Evolutionary conservation across 2,797 vertebrate species (phyloP), one percentile per base, ranked within the genome.

Genomic region (Amblyopsis hoosieri): DNA sequence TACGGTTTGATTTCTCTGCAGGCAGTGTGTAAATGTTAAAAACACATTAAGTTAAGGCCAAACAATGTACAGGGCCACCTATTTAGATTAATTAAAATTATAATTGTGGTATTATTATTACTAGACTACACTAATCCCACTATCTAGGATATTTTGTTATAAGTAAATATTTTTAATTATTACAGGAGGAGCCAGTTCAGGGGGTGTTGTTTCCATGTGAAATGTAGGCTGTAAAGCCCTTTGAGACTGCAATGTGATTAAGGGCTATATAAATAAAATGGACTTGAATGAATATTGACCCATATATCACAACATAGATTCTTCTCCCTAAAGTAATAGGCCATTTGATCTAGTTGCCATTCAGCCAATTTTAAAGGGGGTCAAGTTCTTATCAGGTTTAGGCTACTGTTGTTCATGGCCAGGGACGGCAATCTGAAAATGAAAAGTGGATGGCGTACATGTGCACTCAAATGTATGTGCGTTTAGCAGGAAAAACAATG

Each of bases 341-440:
- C 23, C 37, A 49, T 65, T 29, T 52, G 33, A 66, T 54, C 19
- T 54, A 2, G 7, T 15, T 15, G 29, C 50, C 56, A 64, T 77
- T 42, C n/a, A 60, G 67, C 51, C 73, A 84, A 78, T 65, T 71
- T 49, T 46, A 61, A 65, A 64, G 48, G 78, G 78, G 75, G 78
- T 79, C 71, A 60, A 14, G 42, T 70, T 29, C 74, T 61, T 79
- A 83, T 87, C 79, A 58, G 71, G 79, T 83, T 81, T 23, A 23
- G 23, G 23, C 23, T 59, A 70, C 67, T 62, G 77, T 29, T 66
- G 81, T 62, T 61, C 58, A 68, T 72, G 23, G 31, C 45, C 57
- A 45, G 65, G 52, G 54, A 60, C 47, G 33, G 12, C 14, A 6
- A 23, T 31, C 52, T 13, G n/a, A 60, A 6, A 60, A 45, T 53